Evolutionary conservation across 1,140 invertebrate species (phyloP), one percentile per base, ranked within the genome.

Genomic region (Megathymus violae): DNA sequence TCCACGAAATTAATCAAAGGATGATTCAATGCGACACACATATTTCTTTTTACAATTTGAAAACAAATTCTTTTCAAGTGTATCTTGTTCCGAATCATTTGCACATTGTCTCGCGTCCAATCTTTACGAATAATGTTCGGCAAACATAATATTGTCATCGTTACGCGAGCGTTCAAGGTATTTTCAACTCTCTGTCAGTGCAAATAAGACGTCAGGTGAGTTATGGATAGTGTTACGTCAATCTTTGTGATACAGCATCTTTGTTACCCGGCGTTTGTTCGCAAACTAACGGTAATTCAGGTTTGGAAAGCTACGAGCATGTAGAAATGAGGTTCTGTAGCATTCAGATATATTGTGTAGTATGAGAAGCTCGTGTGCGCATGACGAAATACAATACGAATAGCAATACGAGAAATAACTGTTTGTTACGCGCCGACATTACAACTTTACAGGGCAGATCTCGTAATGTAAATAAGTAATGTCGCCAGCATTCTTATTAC

Each of bases 261-360:
- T 80, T 85, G 78, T 79, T 75, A 68, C 63, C 19, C 50, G 46
- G 13, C 64, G 61, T 77, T 66, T 62, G 74, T 67, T 60, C 62
- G 41, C 34, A 43, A 54, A 58, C 67, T 85, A 85, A 85, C 82
- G 80, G 82, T 82, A 81, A 69, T 69, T 78, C 78, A 64, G 77
- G 81, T 82, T 82, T 75, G 52, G 68, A 71, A 74, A 67, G 70
- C 70, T 71, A 36, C 34, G n/a, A 11, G 34, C 11, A 74, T 69
- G 62, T 63, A 67, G 27, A 54, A 60, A 48, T 67, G 54, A 60
- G 52, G 47, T 36, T 36, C 25, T 58, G 54, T 38, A 14, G 16
- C 38, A 44, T 22, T 58, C 40, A 58, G 56, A 51, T 50, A 50
- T 60, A 50, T 13, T 38, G 40, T 36, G 47, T 17, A 17, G 9